Conservation (phyloP, 2,113 vertebrate species). For the Baryphthengus martii region DNA sequence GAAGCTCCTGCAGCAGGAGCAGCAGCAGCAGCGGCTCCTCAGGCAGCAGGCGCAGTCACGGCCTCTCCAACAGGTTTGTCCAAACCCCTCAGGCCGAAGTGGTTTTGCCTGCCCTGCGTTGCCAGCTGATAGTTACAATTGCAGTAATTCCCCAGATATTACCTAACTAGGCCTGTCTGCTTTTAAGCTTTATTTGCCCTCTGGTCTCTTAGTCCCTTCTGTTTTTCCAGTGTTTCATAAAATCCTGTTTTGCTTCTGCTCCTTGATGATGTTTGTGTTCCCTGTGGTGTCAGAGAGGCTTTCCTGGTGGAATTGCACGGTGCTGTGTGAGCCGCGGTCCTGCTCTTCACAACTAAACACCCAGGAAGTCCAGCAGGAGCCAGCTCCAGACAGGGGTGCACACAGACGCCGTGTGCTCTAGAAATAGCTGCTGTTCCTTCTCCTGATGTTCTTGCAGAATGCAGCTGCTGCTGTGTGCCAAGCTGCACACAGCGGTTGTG, state of each 20-base stretch:
- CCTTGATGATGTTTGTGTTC: neutral
- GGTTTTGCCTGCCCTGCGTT: neutral
- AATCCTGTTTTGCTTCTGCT: neutral
- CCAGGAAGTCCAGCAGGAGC: neutral
- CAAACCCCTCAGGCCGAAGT: neutral
- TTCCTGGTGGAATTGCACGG: neutral
- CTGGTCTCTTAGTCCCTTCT: neutral
- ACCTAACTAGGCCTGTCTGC: neutral
- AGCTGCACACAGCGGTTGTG: neutral
- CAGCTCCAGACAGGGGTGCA: fast-evolving
- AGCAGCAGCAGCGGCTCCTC: conserved; percentile 70
- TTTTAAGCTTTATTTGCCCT: neutral
- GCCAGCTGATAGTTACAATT: neutral
- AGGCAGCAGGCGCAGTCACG: conserved; percentile 68
- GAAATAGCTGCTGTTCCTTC: neutral
- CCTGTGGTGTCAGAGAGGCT: neutral
- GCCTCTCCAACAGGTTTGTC: conserved; percentile 68
- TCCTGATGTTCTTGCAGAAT: neutral
- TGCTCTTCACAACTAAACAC: neutral
- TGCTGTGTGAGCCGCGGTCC: neutral
- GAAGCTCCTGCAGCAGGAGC: conserved; percentile 75
- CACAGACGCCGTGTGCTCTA: fast-evolving
- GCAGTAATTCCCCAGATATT: neutral
- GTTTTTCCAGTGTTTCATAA: neutral
- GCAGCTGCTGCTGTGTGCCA: neutral